These are phyloP conservation scores for Desmodus rotundus DNA, from an alignment of 2,113 vertebrate species.

Conservation along the genomic window DNA sequence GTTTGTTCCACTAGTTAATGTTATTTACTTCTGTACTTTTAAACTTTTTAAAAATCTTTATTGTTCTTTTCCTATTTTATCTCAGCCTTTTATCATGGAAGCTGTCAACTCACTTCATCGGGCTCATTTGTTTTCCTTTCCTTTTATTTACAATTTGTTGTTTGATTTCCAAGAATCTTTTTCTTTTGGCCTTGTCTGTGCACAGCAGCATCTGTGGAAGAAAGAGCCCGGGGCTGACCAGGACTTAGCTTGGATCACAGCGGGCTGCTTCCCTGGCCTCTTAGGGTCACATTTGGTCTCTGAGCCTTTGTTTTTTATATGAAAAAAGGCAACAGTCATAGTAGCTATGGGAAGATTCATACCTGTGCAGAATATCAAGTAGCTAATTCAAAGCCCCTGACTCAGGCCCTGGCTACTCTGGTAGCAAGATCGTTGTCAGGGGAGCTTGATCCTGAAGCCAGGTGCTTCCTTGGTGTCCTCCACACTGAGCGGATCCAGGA, in stretches of 20 bases:
- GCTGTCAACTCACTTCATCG: not conserved
- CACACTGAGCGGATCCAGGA: not conserved
- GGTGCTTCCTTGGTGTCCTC: not conserved
- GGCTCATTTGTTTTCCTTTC: not conserved
- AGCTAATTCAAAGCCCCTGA: not conserved
- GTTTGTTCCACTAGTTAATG: not conserved
- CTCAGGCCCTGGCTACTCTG: not conserved
- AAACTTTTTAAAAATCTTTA: not conserved
- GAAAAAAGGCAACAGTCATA: not conserved
- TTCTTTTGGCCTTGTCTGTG: not conserved
- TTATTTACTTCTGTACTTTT: not conserved
- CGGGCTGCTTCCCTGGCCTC: not conserved
- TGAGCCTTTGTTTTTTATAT: not conserved
- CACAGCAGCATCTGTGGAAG: not conserved
- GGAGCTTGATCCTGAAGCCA: not conserved
- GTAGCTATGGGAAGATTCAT: not conserved
- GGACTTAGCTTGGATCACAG: too few relatives aligned
- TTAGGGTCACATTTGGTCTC: not conserved
- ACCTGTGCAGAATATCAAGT: not conserved
- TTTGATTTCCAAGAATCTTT: not conserved
- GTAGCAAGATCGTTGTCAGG: fast-evolving
- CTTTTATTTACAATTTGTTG: not conserved
- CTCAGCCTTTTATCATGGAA: not conserved
- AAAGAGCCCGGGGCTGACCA: not conserved
- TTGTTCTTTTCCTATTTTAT: not conserved